Conservation (phyloP, 2,797 vertebrate genomes). For the Periophthalmus magnuspinnatus region DNA sequence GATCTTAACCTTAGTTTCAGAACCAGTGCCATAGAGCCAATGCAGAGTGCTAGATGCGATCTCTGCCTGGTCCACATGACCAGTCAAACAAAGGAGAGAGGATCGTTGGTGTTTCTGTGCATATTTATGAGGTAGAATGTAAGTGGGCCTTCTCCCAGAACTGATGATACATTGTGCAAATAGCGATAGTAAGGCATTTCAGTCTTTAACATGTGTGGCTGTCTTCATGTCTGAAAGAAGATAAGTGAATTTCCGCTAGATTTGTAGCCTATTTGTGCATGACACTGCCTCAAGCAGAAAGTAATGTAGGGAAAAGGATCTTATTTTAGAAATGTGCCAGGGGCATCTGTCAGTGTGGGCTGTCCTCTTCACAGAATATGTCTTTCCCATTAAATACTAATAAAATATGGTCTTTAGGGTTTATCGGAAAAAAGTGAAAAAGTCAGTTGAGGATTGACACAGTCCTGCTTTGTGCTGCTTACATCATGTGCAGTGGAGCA, state of each 20-base stretch:
- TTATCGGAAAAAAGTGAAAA: background rate
- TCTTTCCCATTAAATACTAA: slow-evolving; percentile 35
- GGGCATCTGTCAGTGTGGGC: slow-evolving; percentile 54
- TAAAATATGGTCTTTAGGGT: slow-evolving; percentile 11
- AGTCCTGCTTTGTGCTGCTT: slow-evolving; percentile 42
- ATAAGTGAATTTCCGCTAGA: slow-evolving; percentile 58
- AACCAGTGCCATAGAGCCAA: slow-evolving; percentile 3
- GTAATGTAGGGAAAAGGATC: slow-evolving; percentile 52
- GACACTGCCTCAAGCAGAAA: slow-evolving; percentile 45
- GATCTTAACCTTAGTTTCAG: background rate
- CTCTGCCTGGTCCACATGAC: slow-evolving; percentile 68
- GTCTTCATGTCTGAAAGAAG: slow-evolving; percentile 41
- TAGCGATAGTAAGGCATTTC: slow-evolving; percentile 13
- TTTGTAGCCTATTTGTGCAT: slow-evolving; percentile 44
- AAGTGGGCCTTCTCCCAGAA: slow-evolving; percentile 53
- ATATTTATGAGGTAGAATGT: slow-evolving; percentile 65
- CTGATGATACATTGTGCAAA: slow-evolving; percentile 24
- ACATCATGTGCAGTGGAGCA: slow-evolving; percentile 35
- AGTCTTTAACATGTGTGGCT: slow-evolving; percentile 23
- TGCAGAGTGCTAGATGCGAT: slow-evolving; percentile 63
- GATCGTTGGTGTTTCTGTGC: slow-evolving; percentile 44
- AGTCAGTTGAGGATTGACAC: slow-evolving; percentile 10
- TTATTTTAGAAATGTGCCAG: slow-evolving; percentile 68
- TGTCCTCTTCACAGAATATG: slow-evolving; percentile 38
- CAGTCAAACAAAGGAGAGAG: slow-evolving; percentile 60